These are phyloP conservation scores for Zoanthus sansibaricus DNA, from an alignment of 92 coral and sea anemone genomes.

Conservation along the genomic window DNA sequence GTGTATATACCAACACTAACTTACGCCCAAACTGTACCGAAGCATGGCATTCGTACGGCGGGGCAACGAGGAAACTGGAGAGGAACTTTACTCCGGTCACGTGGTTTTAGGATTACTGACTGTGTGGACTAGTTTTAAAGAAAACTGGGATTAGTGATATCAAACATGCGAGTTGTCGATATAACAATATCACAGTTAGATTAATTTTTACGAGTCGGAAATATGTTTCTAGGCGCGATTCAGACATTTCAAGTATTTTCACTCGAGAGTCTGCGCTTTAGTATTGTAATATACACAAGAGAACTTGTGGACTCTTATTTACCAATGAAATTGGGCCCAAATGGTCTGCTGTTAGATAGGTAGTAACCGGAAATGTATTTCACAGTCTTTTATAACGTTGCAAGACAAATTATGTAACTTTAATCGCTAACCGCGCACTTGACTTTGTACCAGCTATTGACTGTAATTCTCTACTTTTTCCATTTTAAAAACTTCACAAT, in stretches of 20 bases:
- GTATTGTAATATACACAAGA: background rate
- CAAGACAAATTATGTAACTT: no score
- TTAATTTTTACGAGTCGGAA: background rate
- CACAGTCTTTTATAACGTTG: no score
- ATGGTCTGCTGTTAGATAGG: no score
- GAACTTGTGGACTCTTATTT: no score
- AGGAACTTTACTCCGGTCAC: background rate
- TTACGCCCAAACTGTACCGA: background rate
- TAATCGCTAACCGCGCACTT: no score
- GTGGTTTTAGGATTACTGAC: background rate
- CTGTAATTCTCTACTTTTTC: no score
- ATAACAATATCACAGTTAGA: background rate
- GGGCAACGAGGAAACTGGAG: background rate
- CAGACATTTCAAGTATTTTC: background rate
- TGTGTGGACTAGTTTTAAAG: background rate
- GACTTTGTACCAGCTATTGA: no score
- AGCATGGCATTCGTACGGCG: no score
- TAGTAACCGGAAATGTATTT: no score
- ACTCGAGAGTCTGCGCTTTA: background rate
- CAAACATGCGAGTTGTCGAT: background rate
- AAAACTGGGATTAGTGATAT: background rate
- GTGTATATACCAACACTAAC: background rate
- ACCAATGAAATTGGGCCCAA: no score
- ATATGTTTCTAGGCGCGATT: background rate
- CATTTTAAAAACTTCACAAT: no score